Evolutionary conservation across 1,140 invertebrate genomes (phyloP), one percentile per base, ranked within the genome.

Genomic region (Orchesella cincta): DNA sequence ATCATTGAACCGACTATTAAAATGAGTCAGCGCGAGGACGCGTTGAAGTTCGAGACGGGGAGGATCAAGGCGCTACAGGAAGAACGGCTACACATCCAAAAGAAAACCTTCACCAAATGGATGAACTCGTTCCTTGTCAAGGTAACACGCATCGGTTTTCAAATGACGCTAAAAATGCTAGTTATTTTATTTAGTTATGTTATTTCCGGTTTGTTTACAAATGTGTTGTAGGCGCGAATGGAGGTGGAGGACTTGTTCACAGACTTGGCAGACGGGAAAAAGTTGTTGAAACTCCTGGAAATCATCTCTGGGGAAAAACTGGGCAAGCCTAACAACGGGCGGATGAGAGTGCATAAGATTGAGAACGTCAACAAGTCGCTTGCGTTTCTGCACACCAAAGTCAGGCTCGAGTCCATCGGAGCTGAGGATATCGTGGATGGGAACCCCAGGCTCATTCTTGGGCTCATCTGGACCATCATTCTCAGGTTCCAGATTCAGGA

Each of bases 101-200:
- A 99, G 89, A 99, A 99, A 87, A 99, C 98, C 8, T 99, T 99
- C 87, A 99, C 98, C 83, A 99, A 99, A 96, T 99, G 97, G 98
- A 96, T 98, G 90, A 99, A 99, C 87, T 97, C 96, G 1, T 99
- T 98, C 87, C 87, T 99, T 79, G 91, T 94, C 84, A 98, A 97
- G 91, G 96, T 96, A 86, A 85, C 83, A 14, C 23, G 39, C 12
- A 57, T 57, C 23, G 52, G 5, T 67, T 12, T 33, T 67, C 14
- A 12, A 67, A 67, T 16, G 1, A 31, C 26, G 14, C 31, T 67
- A 67, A 31, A 67, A 23, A 67, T 8, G n/a, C 33, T 5, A 33
- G 12, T 29, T 33, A 67, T 18, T 8, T 67, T 33, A 67, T 18
- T 3, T 1, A 14, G 26, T 67, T 14, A 23, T 57, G 52, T 67